These are phyloP conservation scores for Cephus rjabovi DNA, from an alignment of 2,888 invertebrate genomes.

Conservation along the genomic window DNA sequence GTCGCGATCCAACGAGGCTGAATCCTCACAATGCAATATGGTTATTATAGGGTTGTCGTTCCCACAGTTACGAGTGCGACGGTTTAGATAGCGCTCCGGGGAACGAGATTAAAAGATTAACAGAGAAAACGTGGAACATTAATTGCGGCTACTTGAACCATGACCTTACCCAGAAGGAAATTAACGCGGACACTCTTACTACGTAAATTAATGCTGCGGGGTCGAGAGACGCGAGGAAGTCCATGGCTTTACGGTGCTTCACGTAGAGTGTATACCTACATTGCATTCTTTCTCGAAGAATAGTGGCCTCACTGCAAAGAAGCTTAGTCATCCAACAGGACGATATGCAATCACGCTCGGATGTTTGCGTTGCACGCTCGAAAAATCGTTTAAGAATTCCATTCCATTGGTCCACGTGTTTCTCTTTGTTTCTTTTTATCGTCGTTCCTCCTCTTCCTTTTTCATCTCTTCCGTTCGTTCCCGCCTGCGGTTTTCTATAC, in stretches of 20 bases:
- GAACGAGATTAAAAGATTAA: conserved; percentile 39
- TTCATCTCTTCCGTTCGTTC: background rate
- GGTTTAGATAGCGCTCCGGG: conserved; percentile 35
- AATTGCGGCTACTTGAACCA: conserved; percentile 39
- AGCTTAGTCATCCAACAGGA: background rate
- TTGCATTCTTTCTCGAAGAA: background rate
- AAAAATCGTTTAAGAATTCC: background rate
- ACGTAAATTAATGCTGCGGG: background rate
- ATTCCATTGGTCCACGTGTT: background rate
- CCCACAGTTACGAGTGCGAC: conserved; percentile 36
- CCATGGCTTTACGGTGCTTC: background rate
- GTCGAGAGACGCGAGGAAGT: conserved; percentile 1
- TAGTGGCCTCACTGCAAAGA: background rate
- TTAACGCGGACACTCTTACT: background rate
- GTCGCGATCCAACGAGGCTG: background rate
- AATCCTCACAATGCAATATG: background rate
- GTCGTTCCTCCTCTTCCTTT: background rate
- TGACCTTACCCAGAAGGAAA: conserved; percentile 28
- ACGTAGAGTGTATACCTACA: background rate
- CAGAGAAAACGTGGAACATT: conserved; percentile 35
- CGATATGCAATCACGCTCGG: background rate
- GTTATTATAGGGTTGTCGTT: conserved; percentile 16
- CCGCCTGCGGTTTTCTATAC: background rate
- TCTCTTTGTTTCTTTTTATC: background rate
- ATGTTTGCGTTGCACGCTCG: background rate